phyloP scores from a whole-genome alignment of 2,888 invertebrate species.

The Coleophora deauratella region DNA sequence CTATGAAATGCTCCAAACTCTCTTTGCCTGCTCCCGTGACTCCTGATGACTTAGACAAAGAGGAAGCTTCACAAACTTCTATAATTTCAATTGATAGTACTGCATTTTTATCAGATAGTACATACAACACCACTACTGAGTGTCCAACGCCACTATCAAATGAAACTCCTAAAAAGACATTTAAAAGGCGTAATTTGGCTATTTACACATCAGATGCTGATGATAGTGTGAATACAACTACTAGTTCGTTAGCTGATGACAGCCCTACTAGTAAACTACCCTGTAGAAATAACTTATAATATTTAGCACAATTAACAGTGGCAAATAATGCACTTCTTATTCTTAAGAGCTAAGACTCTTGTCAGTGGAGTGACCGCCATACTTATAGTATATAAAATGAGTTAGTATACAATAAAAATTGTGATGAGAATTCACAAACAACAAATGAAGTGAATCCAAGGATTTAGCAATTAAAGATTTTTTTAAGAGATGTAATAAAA shows the following conservation, averaged over 20 bases:
- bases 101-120: constrained; percentile 29
- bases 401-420: too few species aligned
- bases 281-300: neutral
- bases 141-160: constrained; percentile 38
- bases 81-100: constrained; percentile 22
- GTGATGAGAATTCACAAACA: too few species aligned
- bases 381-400: too few species aligned
- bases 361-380: too few species aligned
- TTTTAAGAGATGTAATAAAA: too few species aligned
- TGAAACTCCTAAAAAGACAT: constrained; percentile 41
- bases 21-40: constrained; percentile 56
- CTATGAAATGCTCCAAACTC: constrained; percentile 42
- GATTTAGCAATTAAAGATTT: too few species aligned
- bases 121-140: constrained; percentile 27
- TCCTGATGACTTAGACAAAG: constrained; percentile 32
- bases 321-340: neutral
- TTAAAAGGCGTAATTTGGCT: constrained; percentile 61
- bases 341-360: neutral
- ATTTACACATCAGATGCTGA: constrained; percentile 48
- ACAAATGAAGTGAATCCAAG: too few species aligned
- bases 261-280: constrained; percentile 9
- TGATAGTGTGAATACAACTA: constrained; percentile 33
- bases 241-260: constrained; percentile 14
- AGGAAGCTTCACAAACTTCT: constrained; percentile 23
- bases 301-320: neutral